Base-by-base conservation (phyloP, 2,797 vertebrate species). In the Serranus cabrilla region DNA sequence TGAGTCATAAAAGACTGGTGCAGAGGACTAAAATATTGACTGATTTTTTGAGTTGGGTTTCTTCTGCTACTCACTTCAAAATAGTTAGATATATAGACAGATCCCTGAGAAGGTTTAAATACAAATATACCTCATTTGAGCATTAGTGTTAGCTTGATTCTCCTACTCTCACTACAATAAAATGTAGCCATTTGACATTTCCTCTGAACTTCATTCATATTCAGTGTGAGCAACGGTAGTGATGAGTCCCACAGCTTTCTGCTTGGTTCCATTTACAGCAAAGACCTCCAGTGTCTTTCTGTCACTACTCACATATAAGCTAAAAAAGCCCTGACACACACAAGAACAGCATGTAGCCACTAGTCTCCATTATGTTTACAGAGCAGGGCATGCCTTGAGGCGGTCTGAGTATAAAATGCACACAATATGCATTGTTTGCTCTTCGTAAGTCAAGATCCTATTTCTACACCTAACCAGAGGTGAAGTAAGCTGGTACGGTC, bases 281-380 rank as follows among this genome's bases (percentile, higher is more conserved):
- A 37, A 78, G 64, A 65, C 59, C 40, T 58, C 65, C 51, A 60
- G 37, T 67, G 50, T 58, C 25, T 68, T 62, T 47, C 60, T 59
- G 66, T 63, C 76, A 82, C 66, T 46, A 34, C 61, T 62, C 14
- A 46, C 17, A 70, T 47, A 45, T 25, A 42, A 63, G 39, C 64
- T 57, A 27, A 77, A 85, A 31, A 83, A 72, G 21, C n/a, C 42
- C 61, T 65, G 73, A 85, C 65, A 76, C 40, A 55, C 63, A 84
- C 61, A 83, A 71, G 76, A 81, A 78, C 57, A 63, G 42, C 39
- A 37, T 65, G 74, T 42, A 71, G 74, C n/a, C 49, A 71, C 50
- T 34, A 64, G 59, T 23, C 51, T 74, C 55, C 49, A 65, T 74
- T 74, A 70, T 74, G 51, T 81, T 73, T 73, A 81, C 47, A 79